phyloP scores from a whole-genome alignment of 37 sponge, comb jelly and placozoan species.

The Crambe crambe region DNA sequence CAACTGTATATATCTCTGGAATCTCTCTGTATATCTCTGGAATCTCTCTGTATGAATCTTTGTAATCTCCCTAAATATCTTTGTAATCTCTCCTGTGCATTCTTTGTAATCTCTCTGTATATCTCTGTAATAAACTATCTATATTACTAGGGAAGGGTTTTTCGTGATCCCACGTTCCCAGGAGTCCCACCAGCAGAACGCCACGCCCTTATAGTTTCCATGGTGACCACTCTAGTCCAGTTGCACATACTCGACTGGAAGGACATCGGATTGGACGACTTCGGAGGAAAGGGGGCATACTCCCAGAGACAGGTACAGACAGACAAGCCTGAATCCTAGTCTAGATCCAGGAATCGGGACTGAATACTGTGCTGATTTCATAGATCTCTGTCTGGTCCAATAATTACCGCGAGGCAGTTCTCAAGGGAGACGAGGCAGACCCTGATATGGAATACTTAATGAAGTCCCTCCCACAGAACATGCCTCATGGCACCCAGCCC shows the following conservation, averaged over 20 bases:
- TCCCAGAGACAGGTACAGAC: conserved; percentile 55
- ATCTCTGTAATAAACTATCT: not conserved
- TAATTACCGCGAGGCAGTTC: conserved; percentile 45
- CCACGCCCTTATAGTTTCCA: conserved; percentile 47
- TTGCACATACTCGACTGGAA: conserved; percentile 71
- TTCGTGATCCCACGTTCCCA: conserved; percentile 44
- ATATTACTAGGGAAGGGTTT: conserved; percentile 58
- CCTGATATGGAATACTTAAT: conserved; percentile 58
- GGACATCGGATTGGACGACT: conserved; percentile 57
- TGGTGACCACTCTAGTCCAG: conserved; percentile 58
- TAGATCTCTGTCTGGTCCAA: conserved; percentile 63
- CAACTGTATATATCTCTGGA: no score
- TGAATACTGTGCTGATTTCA: not conserved
- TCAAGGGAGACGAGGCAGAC: not conserved
- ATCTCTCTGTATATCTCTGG: not conserved
- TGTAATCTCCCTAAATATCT: not conserved
- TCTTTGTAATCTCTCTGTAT: not conserved
- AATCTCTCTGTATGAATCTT: not conserved
- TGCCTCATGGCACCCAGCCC: conserved; percentile 38
- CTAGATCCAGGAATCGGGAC: not conserved
- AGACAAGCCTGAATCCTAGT: not conserved
- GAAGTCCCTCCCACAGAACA: conserved; percentile 60
- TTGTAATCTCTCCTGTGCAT: not conserved
- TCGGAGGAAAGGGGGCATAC: conserved; percentile 55
- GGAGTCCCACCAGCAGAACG: conserved; percentile 52